Percentiles rank a stretch among this genome's conserved stretches.
Conservation (phyloP, 2,888 invertebrate species). For the Cynaeus angustus region DNA sequence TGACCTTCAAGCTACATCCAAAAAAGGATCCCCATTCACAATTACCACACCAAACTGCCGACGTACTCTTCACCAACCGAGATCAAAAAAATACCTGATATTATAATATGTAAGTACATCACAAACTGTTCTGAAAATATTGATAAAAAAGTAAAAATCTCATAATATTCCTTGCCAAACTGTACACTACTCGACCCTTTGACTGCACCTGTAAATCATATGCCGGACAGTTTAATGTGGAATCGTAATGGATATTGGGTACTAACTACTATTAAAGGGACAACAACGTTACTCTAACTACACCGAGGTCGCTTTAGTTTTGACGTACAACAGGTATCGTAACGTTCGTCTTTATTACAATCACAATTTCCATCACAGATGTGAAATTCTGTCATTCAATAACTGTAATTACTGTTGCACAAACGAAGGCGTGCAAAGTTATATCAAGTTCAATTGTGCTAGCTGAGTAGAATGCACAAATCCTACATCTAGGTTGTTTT, state of each 20-base stretch:
- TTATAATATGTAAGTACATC: too few species aligned
- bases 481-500: not conserved
- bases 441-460: not conserved
- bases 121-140: too few species aligned
- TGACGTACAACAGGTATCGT: not conserved
- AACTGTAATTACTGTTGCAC: not conserved
- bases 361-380: not conserved
- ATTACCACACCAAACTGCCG: slow-evolving; percentile 29
- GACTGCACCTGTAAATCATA: not conserved
- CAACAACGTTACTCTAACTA: slow-evolving; percentile 35
- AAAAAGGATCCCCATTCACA: slow-evolving; percentile 34
- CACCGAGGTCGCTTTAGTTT: slow-evolving; percentile 18
- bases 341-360: too few species aligned
- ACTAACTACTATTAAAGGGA: slow-evolving; percentile 15
- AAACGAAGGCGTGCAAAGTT: not conserved
- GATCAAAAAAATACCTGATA: too few species aligned
- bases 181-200: too few species aligned
- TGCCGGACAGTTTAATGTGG: slow-evolving; percentile 24
- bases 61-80: not conserved
- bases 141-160: too few species aligned
- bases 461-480: not conserved
- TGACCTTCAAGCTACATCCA: slow-evolving; percentile 36
- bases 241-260: slow-evolving; percentile 16
- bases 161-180: too few species aligned
- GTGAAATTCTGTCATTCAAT: not conserved